Base-by-base conservation (phyloP, 2,888 invertebrate genomes). In the Acleris literana region DNA sequence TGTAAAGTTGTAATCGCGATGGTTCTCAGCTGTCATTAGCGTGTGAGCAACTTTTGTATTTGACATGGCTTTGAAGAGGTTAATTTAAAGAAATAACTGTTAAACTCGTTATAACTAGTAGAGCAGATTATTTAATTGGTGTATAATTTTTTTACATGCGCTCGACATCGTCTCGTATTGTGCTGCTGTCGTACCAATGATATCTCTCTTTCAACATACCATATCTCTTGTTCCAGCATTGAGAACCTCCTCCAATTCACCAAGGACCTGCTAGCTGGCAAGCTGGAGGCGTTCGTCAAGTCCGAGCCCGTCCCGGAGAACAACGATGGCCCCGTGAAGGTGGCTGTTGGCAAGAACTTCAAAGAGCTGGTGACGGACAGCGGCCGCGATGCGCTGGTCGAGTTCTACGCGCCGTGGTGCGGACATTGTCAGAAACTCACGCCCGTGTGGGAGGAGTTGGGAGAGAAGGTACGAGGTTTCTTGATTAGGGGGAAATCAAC, bases 391-490 rank as follows among this genome's bases (percentile, higher is more conserved):
- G 97, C 97, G 3, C 94, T 99, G 52, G 94, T 99, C 74, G 99
- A 99, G 92, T 99, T 99, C 93, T 99, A 99, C 88, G 99, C 99
- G 44, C 99, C 99, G 1, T 99, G 99, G 99, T 99, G 98, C 86
- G 99, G 99, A 74, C 99, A 99, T 84, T 99, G 99, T 93, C 99
- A 99, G 92, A 97, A 97, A 87, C 94, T 99, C 56, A 94, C 97
- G 2, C 99, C 99, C 20, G 94, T 97, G 63, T 99, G 94, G 89
- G 99, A 99, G 68, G 99, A 99, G 88, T 93, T 99, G 43, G 99
- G 97, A 48, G 95, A 96, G 67, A 97, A 97, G 93, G 95, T 95
- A 54, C 33, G n/a, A 29, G 33, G 33, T 33, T 16, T n/a, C 33
- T 9, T 33, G 33, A 33, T 33, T 33, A 33, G 1, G 25, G 25